Evolutionary conservation across 2,888 invertebrate genomes (phyloP).

Genomic region (Acleris sparsana): DNA sequence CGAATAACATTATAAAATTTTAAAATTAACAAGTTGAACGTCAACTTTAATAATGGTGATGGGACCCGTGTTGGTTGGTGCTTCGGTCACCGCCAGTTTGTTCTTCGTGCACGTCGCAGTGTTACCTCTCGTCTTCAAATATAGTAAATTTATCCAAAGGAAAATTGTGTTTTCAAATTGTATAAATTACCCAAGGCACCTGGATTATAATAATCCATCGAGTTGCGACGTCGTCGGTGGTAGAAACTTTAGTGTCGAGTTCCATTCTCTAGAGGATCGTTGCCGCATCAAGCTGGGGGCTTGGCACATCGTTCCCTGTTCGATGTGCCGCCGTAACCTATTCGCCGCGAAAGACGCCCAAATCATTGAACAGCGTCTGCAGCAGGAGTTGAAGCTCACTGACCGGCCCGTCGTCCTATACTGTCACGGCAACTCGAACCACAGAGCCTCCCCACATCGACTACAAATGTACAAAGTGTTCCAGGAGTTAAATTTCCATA

Average conservation of each 20-base stretch:
- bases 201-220: constrained; percentile 25
- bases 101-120: constrained; percentile 84
- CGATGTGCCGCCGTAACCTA: constrained; percentile 54
- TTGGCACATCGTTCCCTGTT: constrained; percentile 70
- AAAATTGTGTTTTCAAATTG: constrained; percentile 90
- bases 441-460: constrained; percentile 62
- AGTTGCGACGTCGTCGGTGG: constrained; percentile 25
- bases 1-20: neutral
- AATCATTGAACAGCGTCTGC: constrained; percentile 43
- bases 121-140: constrained; percentile 88
- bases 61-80: constrained; percentile 11
- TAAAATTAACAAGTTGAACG: neutral
- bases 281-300: constrained; percentile 50
- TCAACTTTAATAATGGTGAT: constrained; percentile 14
- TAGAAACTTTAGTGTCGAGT: constrained; percentile 25
- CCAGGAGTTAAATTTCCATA: constrained; percentile 66
- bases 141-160: constrained; percentile 87
- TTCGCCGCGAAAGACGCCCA: constrained; percentile 49
- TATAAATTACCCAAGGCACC: constrained; percentile 80
- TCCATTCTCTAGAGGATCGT: constrained; percentile 11
- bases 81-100: constrained; percentile 27
- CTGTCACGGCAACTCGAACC: constrained; percentile 74
- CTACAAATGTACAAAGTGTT: constrained; percentile 69
- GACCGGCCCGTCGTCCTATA: constrained; percentile 60
- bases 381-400: constrained; percentile 55